Evolutionary conservation across 2,113 vertebrate species (phyloP).

Genomic region (Halichoerus grypus): DNA sequence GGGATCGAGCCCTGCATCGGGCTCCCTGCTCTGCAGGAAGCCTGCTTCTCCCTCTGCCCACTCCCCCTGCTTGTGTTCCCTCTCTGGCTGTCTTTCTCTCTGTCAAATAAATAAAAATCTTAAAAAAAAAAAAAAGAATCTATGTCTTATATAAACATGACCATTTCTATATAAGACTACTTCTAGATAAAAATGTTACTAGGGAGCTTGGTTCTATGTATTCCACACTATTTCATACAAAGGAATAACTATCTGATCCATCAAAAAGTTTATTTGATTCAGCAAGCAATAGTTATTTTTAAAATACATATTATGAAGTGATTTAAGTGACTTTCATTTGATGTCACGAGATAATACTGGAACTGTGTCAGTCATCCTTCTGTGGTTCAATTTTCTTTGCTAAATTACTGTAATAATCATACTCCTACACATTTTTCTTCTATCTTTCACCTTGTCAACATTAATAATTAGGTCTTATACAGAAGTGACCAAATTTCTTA

Average conservation of each 20-base stretch:
- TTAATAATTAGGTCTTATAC: constrained; percentile 71
- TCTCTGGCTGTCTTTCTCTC: too few relatives aligned
- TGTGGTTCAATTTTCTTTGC: constrained; percentile 33
- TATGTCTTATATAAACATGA: neutral
- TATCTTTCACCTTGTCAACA: constrained; percentile 73
- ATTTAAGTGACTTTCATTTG: neutral
- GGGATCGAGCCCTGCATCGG: too few relatives aligned
- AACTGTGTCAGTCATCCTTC: neutral
- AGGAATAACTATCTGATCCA: neutral
- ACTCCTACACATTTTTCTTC: constrained; percentile 37
- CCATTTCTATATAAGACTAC: neutral
- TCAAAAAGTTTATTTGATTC: neutral
- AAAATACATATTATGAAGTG: constrained; percentile 5
- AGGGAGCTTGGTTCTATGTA: neutral
- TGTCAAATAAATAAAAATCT: too few relatives aligned
- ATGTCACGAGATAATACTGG: neutral
- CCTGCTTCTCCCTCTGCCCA: too few relatives aligned
- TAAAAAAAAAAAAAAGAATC: neutral
- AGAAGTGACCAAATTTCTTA: constrained; percentile 72
- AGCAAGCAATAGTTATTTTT: neutral
- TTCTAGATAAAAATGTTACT: neutral
- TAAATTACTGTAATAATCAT: constrained; percentile 64
- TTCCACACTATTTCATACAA: neutral
- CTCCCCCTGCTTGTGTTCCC: too few relatives aligned
- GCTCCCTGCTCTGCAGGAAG: too few relatives aligned